Evolutionary conservation across 2,888 invertebrate genomes (phyloP), one percentile per base, ranked within the genome.

Genomic region (Helobdella robusta): DNA sequence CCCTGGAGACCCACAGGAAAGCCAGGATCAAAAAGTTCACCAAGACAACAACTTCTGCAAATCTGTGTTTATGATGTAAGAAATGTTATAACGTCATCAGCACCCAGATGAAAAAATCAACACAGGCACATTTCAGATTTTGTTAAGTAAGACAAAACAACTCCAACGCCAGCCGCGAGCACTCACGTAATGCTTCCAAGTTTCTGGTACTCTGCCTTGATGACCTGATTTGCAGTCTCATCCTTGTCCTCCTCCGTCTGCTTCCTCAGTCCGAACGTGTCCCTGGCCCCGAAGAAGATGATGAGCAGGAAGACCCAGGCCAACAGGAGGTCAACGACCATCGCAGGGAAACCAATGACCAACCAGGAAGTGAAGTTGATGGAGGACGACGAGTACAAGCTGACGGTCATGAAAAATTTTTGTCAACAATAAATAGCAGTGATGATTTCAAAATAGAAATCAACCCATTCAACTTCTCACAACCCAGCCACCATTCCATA

Each of bases 151-250:
- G 40, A 40, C 8, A 15, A 40, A 40, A 40, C 8, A 40, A 40
- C 40, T 15, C 18, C 46, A 46, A 46, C 46, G 20, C 4, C 20
- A 5, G 25, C 1, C 3, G 32, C 5, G 18, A 56, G 4, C 28
- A 35, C 66, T 48, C 54, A 75, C 75, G 71, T 73, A 8, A 76
- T 70, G 2, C 70, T 68, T 5, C 76, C 76, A 2, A 76, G 71
- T 44, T 72, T 73, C 20, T 67, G 64, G 67, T 75, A 76, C 58
- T 75, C 73, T 25, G 69, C 65, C 36, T 69, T 64, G 15, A 76
- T 72, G 8, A 73, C 67, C 1, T 52, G 62, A 59, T 71, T 73
- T 0, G 75, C 75, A 25, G 68, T 72, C 6, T 40, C 50, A 15
- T 59, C 64, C 34, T 64, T 50, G 35, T 54, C 56, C 6, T 59